These are phyloP conservation scores for Diabrotica balteata DNA, from an alignment of 2,888 invertebrate species.

Conservation along the genomic window DNA sequence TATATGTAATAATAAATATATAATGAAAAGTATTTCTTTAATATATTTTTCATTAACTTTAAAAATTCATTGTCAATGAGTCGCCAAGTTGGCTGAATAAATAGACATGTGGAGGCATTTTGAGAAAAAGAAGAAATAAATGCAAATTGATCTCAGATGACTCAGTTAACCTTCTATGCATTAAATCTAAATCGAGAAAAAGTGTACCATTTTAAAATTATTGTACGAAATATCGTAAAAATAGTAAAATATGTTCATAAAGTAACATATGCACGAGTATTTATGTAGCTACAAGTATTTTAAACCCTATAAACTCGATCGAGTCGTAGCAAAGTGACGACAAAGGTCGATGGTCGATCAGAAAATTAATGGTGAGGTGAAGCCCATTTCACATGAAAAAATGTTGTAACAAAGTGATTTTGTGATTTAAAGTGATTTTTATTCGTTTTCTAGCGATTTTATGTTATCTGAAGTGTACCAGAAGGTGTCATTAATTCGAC, in stretches of 20 bases:
- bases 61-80: too few species aligned
- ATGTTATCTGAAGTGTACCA: conserved; percentile 18
- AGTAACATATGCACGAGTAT: conserved; percentile 1
- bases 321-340: conserved; percentile 15
- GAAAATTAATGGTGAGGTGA: conserved; percentile 65
- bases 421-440: conserved; percentile 53
- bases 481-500: conserved; percentile 46
- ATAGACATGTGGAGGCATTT: neutral
- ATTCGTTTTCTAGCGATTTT: conserved; percentile 48
- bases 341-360: conserved; percentile 17
- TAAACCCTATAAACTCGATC: neutral
- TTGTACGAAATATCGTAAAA: conserved; percentile 1
- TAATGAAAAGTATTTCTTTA: too few species aligned
- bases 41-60: too few species aligned
- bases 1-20: too few species aligned
- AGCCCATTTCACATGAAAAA: conserved; percentile 65
- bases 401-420: conserved; percentile 63
- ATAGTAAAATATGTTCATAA: conserved; percentile 1
- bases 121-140: conserved; percentile 13
- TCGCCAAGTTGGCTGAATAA: too few species aligned
- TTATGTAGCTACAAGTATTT: conserved; percentile 1
- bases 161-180: conserved; percentile 16
- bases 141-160: conserved; percentile 18
- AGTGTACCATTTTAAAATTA: conserved; percentile 14
- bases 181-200: conserved; percentile 11